Evolutionary conservation across 2,797 vertebrate genomes (phyloP).

Genomic region (Falco rusticolus): DNA sequence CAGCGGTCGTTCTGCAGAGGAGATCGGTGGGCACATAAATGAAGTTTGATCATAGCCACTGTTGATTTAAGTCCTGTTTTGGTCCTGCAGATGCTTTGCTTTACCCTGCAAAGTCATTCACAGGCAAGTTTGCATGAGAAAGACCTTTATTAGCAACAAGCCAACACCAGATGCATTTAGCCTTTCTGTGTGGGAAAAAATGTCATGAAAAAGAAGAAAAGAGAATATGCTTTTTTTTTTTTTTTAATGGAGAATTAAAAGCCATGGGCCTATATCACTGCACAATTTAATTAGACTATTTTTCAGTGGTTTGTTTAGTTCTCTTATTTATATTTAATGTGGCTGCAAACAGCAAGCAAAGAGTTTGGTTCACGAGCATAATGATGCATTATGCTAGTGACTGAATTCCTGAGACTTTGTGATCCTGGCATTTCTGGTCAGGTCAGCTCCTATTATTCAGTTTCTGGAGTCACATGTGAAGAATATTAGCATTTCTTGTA

Average conservation of each 20-base stretch:
- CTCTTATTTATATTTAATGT: slow-evolving; percentile 82
- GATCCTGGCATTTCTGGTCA: slow-evolving; percentile 17
- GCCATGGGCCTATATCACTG: slow-evolving; percentile 42
- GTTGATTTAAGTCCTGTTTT: slow-evolving; percentile 7
- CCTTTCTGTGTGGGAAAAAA: slow-evolving; percentile 24
- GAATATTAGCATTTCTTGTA: slow-evolving; percentile 11
- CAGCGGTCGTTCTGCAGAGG: neutral
- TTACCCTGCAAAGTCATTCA: neutral
- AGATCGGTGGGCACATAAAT: neutral
- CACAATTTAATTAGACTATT: slow-evolving; percentile 78
- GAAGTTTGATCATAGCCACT: neutral
- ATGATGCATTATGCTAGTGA: slow-evolving; percentile 69
- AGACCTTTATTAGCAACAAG: slow-evolving; percentile 11
- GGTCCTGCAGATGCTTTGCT: neutral
- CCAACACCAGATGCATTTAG: slow-evolving; percentile 7
- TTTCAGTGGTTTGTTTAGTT: slow-evolving; percentile 77
- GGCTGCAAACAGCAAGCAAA: slow-evolving; percentile 64
- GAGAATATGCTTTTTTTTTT: neutral
- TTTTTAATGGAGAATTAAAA: slow-evolving; percentile 69
- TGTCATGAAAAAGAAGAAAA: slow-evolving; percentile 24
- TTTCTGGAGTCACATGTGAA: slow-evolving; percentile 44
- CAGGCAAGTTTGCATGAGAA: neutral
- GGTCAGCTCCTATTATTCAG: slow-evolving; percentile 58
- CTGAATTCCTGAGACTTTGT: slow-evolving; percentile 58
- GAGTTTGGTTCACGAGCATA: slow-evolving; percentile 61